Evolutionary conservation across 2,888 invertebrate genomes (phyloP).

Genomic region (Sinhomidia bicolor): DNA sequence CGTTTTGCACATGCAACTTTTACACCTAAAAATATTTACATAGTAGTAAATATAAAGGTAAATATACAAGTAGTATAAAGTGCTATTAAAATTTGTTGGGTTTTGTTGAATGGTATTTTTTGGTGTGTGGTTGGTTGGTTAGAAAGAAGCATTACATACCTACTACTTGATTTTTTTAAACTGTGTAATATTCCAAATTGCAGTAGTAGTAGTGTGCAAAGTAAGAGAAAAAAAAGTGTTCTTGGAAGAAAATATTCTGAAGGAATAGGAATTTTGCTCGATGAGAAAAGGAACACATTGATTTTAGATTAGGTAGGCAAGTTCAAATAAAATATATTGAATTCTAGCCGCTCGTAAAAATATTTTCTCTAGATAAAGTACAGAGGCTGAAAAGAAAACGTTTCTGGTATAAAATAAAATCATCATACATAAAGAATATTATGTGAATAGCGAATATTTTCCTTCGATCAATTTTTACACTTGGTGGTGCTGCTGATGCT

Average conservation of each 20-base stretch:
- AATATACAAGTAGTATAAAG: not conserved
- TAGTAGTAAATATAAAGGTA: not conserved
- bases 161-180: no score
- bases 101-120: no score
- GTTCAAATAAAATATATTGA: not conserved
- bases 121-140: no score
- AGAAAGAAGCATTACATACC: no score
- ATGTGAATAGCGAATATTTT: slow-evolving; percentile 29
- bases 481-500: no score
- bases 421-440: not conserved
- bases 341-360: not conserved
- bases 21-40: not conserved
- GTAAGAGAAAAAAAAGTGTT: no score
- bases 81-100: not conserved
- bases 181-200: not conserved
- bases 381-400: slow-evolving; percentile 5
- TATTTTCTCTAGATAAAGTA: not conserved
- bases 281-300: not conserved
- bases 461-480: slow-evolving; percentile 56
- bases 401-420: slow-evolving; percentile 16
- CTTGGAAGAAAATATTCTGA: not conserved
- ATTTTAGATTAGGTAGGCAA: not conserved
- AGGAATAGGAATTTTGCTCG: not conserved
- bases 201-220: not conserved
- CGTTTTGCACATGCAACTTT: not conserved